These are phyloP conservation scores for Ivindomyrus marchei DNA, from an alignment of 2,113 vertebrate species.

Conservation along the genomic window DNA sequence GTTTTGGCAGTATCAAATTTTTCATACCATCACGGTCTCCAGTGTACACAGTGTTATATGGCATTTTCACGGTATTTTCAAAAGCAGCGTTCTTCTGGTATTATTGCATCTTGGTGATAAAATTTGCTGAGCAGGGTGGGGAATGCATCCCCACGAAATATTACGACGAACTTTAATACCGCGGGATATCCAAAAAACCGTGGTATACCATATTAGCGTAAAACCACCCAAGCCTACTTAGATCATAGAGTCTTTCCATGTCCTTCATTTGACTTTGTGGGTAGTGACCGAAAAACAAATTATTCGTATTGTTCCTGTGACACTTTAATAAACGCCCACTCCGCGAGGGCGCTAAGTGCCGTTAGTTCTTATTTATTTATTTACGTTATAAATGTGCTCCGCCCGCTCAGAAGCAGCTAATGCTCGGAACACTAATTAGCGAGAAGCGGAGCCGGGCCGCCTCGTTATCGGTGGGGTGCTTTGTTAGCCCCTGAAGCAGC, in stretches of 20 bases:
- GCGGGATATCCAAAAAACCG: neutral
- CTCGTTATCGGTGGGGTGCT: slow-evolving; percentile 26
- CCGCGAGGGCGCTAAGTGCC: neutral
- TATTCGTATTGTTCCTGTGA: neutral
- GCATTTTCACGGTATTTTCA: neutral
- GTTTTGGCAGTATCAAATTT: neutral
- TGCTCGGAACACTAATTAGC: slow-evolving; percentile 1
- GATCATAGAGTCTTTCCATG: neutral
- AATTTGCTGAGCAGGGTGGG: neutral
- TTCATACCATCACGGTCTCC: neutral
- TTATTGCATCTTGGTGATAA: neutral
- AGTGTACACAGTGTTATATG: neutral
- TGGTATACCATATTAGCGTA: neutral
- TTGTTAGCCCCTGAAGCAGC: slow-evolving; percentile 33
- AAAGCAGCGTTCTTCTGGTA: neutral
- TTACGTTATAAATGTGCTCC: slow-evolving; percentile 21
- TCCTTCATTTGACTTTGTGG: neutral
- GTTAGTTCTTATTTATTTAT: neutral
- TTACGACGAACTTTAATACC: neutral
- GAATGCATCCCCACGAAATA: neutral
- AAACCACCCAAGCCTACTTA: neutral
- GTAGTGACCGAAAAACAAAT: neutral
- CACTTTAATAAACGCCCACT: neutral
- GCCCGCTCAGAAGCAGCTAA: slow-evolving; percentile 7
- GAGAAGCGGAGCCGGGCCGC: neutral